These are phyloP conservation scores for Protobothrops flavoviridis DNA, from an alignment of 2,113 vertebrate species.

Conservation along the genomic window DNA sequence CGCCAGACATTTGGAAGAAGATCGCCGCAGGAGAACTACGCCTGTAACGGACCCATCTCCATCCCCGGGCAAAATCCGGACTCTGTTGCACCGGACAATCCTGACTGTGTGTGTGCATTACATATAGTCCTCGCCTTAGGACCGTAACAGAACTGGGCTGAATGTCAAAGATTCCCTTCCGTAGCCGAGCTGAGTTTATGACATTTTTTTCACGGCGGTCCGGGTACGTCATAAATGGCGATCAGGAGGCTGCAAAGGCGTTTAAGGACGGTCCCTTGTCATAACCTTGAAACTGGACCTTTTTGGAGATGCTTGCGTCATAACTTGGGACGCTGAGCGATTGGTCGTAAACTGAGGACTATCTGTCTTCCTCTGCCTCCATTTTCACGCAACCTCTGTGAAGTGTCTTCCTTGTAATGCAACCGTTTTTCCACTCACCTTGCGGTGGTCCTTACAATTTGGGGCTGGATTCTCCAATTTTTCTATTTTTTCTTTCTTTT, in stretches of 20 bases:
- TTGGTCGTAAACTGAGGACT: background rate
- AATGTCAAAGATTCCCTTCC: background rate
- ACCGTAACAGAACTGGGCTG: background rate
- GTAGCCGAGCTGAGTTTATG: accelerated
- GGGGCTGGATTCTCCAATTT: background rate
- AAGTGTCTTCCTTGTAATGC: background rate
- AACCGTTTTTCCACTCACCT: background rate
- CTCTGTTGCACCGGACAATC: background rate
- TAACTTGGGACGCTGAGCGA: background rate
- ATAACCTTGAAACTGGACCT: background rate
- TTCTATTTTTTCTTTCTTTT: background rate
- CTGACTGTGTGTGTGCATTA: no score
- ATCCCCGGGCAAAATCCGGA: background rate
- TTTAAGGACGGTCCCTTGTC: no score
- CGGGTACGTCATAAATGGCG: background rate
- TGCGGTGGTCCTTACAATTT: background rate
- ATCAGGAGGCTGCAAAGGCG: background rate
- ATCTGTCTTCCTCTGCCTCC: background rate
- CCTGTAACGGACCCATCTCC: constrained; percentile 54
- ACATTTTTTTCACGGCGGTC: background rate
- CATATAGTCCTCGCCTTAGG: background rate
- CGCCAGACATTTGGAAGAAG: constrained; percentile 53
- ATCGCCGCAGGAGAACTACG: constrained; percentile 73
- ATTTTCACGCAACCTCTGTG: background rate
- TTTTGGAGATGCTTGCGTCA: background rate